Percentiles rank a stretch among this genome's conserved stretches.
phyloP scores from a whole-genome alignment of 1,140 invertebrate species.

The Bombus polaris region DNA sequence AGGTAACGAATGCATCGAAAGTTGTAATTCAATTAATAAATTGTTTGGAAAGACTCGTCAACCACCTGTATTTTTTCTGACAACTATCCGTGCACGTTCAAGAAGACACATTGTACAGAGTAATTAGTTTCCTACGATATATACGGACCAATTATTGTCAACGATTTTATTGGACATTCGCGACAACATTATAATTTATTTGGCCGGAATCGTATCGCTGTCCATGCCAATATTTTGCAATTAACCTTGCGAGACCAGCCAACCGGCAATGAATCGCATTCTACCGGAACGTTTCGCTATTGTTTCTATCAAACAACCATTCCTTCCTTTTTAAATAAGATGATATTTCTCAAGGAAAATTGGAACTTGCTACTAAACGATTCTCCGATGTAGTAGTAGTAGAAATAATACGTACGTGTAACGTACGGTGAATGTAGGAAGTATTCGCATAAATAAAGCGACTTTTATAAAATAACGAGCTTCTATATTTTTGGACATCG shows the following conservation, averaged over 20 bases:
- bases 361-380: not conserved
- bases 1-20: not conserved
- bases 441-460: not conserved
- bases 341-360: not conserved
- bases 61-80: not conserved
- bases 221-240: conserved; percentile 40
- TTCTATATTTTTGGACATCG: too few relatives aligned
- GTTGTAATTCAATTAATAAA: not conserved
- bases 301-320: not conserved
- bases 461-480: not conserved
- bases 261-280: not conserved
- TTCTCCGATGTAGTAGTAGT: not conserved
- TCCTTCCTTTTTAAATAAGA: not conserved
- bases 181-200: not conserved
- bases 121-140: not conserved
- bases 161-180: not conserved
- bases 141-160: not conserved
- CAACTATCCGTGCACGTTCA: not conserved
- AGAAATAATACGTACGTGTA: not conserved
- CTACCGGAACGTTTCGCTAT: not conserved
- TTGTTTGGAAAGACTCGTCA: not conserved
- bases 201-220: not conserved
- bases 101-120: not conserved
- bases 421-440: not conserved
- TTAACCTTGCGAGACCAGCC: not conserved